phyloP scores from a whole-genome alignment of 2,797 vertebrate genomes.

The Lepus townsendii region DNA sequence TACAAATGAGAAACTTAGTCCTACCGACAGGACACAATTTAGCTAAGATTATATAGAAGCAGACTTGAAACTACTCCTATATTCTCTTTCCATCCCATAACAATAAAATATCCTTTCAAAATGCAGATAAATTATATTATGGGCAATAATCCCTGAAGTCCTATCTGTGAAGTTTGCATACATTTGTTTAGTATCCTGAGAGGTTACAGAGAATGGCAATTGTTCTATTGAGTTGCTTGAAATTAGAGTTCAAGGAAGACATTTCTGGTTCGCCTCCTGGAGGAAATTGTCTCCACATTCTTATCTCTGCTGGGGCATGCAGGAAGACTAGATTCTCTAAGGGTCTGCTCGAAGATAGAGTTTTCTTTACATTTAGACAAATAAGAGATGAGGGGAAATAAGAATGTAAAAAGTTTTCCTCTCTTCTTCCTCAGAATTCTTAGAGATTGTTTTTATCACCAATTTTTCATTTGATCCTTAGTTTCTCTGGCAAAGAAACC shows the following conservation, averaged over 20 bases:
- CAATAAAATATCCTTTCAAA: constrained; percentile 48
- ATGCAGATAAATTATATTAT: not conserved
- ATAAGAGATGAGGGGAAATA: constrained; percentile 15
- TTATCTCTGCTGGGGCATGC: not conserved
- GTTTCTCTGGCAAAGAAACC: not conserved
- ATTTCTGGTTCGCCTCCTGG: constrained; percentile 4
- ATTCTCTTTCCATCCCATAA: not conserved
- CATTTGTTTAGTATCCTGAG: not conserved
- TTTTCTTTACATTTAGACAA: not conserved
- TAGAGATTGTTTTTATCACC: constrained; percentile 24
- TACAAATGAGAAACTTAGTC: constrained; percentile 50
- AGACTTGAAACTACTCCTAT: not conserved
- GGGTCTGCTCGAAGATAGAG: not conserved
- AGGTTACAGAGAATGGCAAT: not conserved
- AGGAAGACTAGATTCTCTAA: not conserved
- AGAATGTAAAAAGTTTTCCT: constrained; percentile 3
- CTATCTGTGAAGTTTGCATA: not conserved
- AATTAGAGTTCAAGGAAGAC: not conserved
- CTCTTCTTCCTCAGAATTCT: not conserved
- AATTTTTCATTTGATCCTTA: not conserved
- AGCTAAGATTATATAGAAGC: not conserved
- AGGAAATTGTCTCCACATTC: constrained; percentile 36
- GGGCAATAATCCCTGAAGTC: not conserved
- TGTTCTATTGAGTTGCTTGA: constrained; percentile 16
- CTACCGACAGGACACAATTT: not conserved